These are phyloP conservation scores for Gymnarchus niloticus DNA, from an alignment of 2,113 vertebrate species.

Conservation along the genomic window DNA sequence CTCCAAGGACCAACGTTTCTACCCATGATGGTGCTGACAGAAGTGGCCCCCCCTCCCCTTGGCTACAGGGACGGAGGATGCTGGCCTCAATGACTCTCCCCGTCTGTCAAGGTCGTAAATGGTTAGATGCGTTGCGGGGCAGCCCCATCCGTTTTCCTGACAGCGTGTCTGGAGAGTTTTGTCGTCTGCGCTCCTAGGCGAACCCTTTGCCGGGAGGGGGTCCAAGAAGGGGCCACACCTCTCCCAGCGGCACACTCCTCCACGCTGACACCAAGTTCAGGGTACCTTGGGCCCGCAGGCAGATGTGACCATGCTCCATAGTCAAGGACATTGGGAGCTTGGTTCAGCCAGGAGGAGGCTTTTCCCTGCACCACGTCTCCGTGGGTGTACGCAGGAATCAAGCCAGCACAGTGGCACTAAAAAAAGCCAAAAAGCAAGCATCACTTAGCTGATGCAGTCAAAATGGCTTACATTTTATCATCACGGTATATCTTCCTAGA, in stretches of 20 bases:
- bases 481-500: not conserved
- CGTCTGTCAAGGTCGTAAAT: constrained; percentile 53
- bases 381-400: not conserved
- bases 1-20: not conserved
- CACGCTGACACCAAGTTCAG: constrained; percentile 43
- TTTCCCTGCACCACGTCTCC: not conserved
- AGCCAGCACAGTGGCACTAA: not conserved
- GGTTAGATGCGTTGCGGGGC: not conserved
- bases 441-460: not conserved
- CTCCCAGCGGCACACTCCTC: not conserved
- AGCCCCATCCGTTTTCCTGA: constrained; percentile 33
- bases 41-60: constrained; percentile 1
- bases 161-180: constrained; percentile 29
- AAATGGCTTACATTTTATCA: not conserved
- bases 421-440: not conserved
- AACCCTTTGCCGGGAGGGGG: not conserved
- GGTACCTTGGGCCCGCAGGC: constrained; percentile 22
- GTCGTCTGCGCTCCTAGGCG: constrained; percentile 36
- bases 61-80: constrained; percentile 48
- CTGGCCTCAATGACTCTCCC: constrained; percentile 45
- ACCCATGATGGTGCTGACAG: constrained; percentile 22
- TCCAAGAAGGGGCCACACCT: constrained; percentile 29
- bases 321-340: constrained; percentile 31
- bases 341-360: constrained; percentile 3
- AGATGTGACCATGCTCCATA: constrained; percentile 20